Evolutionary conservation across 2,888 invertebrate genomes (phyloP).

Genomic region (Fragum sueziense): DNA sequence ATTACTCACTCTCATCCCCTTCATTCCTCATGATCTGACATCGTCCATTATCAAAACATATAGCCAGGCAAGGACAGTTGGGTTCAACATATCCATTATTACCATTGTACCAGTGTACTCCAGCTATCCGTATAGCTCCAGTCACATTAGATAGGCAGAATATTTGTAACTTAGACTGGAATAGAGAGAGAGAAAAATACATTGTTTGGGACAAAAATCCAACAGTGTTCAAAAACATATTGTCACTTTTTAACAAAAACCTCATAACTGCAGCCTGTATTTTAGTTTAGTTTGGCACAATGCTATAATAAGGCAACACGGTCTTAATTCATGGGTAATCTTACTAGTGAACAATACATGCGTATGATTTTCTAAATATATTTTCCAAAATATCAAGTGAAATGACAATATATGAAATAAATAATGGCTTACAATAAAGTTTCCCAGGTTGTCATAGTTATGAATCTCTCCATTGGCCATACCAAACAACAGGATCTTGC

Average conservation of each 20-base stretch:
- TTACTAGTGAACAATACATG: no score
- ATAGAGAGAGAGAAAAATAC: background rate
- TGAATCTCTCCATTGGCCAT: conserved; percentile 95
- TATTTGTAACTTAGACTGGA: conserved; percentile 89
- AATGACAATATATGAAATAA: no score
- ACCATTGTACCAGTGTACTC: conserved; percentile 94
- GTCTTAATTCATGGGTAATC: no score
- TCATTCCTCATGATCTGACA: conserved; percentile 95
- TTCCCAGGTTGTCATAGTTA: conserved; percentile 95
- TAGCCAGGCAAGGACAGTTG: conserved; percentile 87
- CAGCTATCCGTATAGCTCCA: conserved; percentile 87
- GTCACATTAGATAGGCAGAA: conserved; percentile 84
- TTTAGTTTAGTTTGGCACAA: no score
- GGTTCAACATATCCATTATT: conserved; percentile 87
- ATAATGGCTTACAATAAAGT: conserved; percentile 85
- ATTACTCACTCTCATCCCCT: conserved; percentile 89
- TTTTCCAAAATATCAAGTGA: no score
- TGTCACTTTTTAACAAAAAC: no score
- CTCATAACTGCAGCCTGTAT: no score
- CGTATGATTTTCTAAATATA: no score
- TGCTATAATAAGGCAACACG: no score
- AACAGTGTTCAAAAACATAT: no score
- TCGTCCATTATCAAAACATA: conserved; percentile 94
- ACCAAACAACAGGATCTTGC: conserved; percentile 94
- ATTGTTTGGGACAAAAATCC: no score